Conservation (phyloP, 2,888 invertebrate genomes). For the Netelia virgata region DNA sequence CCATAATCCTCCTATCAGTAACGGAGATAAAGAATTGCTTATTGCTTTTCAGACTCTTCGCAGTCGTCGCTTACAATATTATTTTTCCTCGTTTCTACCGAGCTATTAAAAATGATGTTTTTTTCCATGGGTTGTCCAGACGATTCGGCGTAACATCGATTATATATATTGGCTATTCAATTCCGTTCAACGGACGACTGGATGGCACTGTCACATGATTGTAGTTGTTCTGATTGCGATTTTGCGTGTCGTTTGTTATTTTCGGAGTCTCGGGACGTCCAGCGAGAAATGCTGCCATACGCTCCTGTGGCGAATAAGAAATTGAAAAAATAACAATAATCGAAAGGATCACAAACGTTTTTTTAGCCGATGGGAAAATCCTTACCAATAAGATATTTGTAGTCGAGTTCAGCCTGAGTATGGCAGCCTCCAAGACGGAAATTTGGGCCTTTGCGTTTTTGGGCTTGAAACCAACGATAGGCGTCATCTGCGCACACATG, state of each 20-base stretch:
- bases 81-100: background rate
- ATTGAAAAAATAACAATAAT: conserved; percentile 54
- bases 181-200: conserved; percentile 78
- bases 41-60: background rate
- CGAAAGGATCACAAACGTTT: conserved; percentile 33
- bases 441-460: conserved; percentile 76
- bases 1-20: background rate
- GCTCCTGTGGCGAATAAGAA: conserved; percentile 85
- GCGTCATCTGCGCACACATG: conserved; percentile 76
- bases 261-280: conserved; percentile 89
- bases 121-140: background rate
- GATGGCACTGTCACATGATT: conserved; percentile 77
- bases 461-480: conserved; percentile 73
- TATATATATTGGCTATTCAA: conserved; percentile 74
- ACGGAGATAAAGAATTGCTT: background rate
- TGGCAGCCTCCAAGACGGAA: conserved; percentile 73
- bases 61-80: too few relatives aligned
- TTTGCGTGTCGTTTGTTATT: conserved; percentile 84
- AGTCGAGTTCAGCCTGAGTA: conserved; percentile 78
- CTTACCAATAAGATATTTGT: conserved; percentile 80
- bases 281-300: conserved; percentile 88
- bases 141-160: background rate
- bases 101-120: background rate
- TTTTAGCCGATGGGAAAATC: conserved; percentile 46
- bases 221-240: conserved; percentile 85